A percentile compares a stretch with the other conserved stretches of the same genome.
These are phyloP conservation scores for Hydrochoerus hydrochaeris DNA, from an alignment of 2,113 vertebrate genomes.

Conservation along the genomic window DNA sequence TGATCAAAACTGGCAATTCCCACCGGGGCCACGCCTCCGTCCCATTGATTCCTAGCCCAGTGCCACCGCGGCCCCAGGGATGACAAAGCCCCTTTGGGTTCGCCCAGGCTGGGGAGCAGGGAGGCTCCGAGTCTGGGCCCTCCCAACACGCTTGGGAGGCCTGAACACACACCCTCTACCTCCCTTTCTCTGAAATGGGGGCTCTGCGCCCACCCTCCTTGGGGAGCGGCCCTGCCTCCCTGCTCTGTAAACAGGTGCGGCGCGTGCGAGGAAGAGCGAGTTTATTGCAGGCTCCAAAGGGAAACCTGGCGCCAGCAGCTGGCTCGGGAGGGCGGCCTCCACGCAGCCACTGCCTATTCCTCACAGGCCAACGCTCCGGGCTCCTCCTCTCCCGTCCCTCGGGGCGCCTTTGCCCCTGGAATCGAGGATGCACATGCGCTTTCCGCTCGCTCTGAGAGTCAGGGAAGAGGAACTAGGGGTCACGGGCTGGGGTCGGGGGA, in stretches of 20 bases:
- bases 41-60: neutral
- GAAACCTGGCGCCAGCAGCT: neutral
- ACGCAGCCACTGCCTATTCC: neutral
- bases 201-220: neutral
- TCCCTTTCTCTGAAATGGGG: neutral
- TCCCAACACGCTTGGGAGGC: neutral
- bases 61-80: no score
- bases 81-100: neutral
- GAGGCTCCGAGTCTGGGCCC: neutral
- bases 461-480: neutral
- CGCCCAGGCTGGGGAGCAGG: neutral
- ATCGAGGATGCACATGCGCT: neutral
- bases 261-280: constrained; percentile 71
- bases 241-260: neutral
- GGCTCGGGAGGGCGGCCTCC: neutral
- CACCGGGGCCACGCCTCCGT: neutral
- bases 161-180: neutral
- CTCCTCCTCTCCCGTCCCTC: neutral
- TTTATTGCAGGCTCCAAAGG: constrained; percentile 75
- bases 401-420: neutral
- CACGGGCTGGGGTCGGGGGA: neutral
- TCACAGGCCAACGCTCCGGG: constrained; percentile 13
- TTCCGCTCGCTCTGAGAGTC: neutral
- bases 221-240: rapidly evolving
- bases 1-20: neutral